Percentiles rank a stretch among this genome's conserved stretches.
Conservation (phyloP, 2,888 invertebrate species). For the Drosophila sordidula region DNA sequence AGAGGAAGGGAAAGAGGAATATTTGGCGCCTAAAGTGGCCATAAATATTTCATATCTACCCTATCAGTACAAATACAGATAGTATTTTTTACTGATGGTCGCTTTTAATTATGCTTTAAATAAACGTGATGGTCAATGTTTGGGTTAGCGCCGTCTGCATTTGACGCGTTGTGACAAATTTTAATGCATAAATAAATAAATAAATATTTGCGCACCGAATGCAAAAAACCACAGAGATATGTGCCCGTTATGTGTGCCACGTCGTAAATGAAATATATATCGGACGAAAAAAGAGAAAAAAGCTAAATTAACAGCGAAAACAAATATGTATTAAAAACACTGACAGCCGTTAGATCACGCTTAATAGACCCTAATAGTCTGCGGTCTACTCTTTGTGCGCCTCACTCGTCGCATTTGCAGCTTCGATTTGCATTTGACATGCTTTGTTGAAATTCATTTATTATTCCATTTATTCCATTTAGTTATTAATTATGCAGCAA, state of each 20-base stretch:
- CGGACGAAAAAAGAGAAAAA: not conserved
- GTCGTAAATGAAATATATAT: conserved; percentile 4
- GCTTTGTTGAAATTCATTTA: conserved; percentile 36
- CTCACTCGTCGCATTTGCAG: conserved; percentile 1
- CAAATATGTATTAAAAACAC: conserved; percentile 23
- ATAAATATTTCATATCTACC: conserved; percentile 43
- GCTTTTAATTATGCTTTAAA: conserved; percentile 67
- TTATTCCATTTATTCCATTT: conserved; percentile 47
- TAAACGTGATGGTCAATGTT: conserved; percentile 55
- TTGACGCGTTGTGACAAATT: conserved; percentile 42
- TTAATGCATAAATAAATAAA: conserved; percentile 55
- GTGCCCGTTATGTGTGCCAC: not conserved
- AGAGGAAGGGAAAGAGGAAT: not conserved
- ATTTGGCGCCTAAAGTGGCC: conserved; percentile 14
- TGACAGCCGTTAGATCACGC: conserved; percentile 68
- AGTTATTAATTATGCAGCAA: conserved; percentile 61
- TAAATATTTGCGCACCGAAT: conserved; percentile 44
- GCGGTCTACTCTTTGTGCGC: conserved; percentile 44
- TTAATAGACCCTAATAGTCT: conserved; percentile 78
- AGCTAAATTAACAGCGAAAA: not conserved
- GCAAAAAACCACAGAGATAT: conserved; percentile 54
- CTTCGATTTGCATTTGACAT: conserved; percentile 36
- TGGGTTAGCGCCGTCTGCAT: conserved; percentile 37
- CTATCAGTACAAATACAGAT: not conserved
- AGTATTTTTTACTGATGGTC: conserved; percentile 22